Conservation (phyloP, 2,888 invertebrate genomes). For the Ectobius pallidus region DNA sequence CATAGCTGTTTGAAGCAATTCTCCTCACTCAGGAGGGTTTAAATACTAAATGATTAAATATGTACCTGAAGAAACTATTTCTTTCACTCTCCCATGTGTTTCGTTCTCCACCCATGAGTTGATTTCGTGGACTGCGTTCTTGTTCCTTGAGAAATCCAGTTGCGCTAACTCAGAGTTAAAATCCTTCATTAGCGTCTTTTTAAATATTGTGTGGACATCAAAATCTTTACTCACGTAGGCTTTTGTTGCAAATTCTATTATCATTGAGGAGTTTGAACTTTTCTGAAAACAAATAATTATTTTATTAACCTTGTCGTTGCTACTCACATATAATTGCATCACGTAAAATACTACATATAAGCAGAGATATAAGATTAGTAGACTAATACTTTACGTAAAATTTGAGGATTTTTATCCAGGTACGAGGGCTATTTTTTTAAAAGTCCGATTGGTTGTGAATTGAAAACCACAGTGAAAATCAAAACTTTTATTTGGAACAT, state of each 20-base stretch:
- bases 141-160: not conserved
- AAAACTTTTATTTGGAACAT: too few relatives aligned
- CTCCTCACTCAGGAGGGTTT: not conserved
- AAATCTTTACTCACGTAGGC: not conserved
- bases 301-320: too few relatives aligned
- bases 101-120: not conserved
- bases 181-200: not conserved
- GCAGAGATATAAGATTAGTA: too few relatives aligned
- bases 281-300: not conserved
- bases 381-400: too few relatives aligned
- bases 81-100: not conserved
- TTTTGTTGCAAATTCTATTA: not conserved
- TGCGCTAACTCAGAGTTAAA: not conserved
- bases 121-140: not conserved
- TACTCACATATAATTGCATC: too few relatives aligned
- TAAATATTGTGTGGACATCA: not conserved
- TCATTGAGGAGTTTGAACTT: not conserved
- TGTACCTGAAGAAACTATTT: not conserved
- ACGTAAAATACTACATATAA: too few relatives aligned
- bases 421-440: too few relatives aligned
- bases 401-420: too few relatives aligned
- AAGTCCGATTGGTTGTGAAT: too few relatives aligned
- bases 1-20: too few relatives aligned
- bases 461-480: too few relatives aligned
- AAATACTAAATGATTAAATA: not conserved